Conservation (phyloP, 2,888 invertebrate genomes). For the Drosophila antonietae region DNA sequence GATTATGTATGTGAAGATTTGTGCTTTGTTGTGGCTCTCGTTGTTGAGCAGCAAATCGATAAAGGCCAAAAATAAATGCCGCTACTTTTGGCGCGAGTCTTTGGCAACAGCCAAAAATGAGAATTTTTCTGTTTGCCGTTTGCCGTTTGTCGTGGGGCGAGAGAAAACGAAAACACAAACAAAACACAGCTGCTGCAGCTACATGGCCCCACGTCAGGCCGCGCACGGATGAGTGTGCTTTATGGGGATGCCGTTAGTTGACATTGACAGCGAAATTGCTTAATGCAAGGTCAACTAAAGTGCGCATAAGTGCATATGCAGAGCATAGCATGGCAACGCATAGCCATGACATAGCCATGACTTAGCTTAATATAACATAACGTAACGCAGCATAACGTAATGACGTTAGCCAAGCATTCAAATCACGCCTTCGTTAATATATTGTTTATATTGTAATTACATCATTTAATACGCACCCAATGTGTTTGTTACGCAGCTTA, state of each 20-base stretch:
- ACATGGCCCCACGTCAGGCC: neutral
- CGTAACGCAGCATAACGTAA: constrained; percentile 2
- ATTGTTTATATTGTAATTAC: neutral
- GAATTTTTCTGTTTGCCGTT: neutral
- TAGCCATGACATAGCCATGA: neutral
- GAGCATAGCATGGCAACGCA: constrained; percentile 3
- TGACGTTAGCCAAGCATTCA: neutral
- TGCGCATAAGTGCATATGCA: constrained; percentile 18
- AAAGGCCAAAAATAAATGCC: constrained; percentile 57
- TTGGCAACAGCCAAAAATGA: constrained; percentile 11
- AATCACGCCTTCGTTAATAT: neutral
- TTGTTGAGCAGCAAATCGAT: constrained; percentile 54
- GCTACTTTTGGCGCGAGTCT: constrained; percentile 26
- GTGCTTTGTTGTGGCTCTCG: no score
- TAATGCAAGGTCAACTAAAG: constrained; percentile 57
- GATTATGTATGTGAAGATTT: neutral
- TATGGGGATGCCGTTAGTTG: constrained; percentile 68
- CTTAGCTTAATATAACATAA: constrained; percentile 6
- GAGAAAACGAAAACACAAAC: neutral
- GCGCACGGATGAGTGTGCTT: constrained; percentile 51
- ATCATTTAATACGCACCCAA: constrained; percentile 89
- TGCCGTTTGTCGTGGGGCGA: neutral
- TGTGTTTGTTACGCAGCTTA: constrained; percentile 91
- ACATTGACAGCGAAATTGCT: constrained; percentile 80
- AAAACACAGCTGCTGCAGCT: neutral